Base-by-base conservation (phyloP, 2,888 invertebrate species). In the Allygus modestus region DNA sequence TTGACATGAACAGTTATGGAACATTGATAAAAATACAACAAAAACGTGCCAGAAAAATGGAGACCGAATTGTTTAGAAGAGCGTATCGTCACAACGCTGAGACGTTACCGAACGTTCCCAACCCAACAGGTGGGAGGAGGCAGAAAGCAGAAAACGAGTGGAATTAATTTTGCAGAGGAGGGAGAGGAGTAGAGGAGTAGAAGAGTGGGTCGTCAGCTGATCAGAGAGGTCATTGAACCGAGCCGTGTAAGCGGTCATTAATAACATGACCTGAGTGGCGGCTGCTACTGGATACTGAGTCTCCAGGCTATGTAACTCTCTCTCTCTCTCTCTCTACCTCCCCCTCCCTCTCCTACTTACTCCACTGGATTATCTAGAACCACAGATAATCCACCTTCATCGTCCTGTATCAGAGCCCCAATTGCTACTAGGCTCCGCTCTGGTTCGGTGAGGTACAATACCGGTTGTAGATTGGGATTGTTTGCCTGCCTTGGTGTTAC, bases 361-460 rank as follows among this genome's bases (percentile, higher is more conserved):
- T 26, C 65, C 65, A 11, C 65, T 28, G 65, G 28, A 65, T 65
- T 65, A 65, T 65, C 28, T 65, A 28, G 12, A 65, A 31, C 65
- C 65, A 65, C 65, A 65, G 28, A 65, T 65, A 65, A 65, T 65
- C 26, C 65, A 65, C 65, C 65, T 65, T 65, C 65, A 54, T 54
- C 46, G 2, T 23, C 65, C 28, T 15, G 31, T 65, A 65, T 28
- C 65, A 65, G 7, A 17, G 15, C 28, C 4, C 65, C 26, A 65
- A 65, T 65, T 65, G 65, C 65, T 65, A 31, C 65, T 65, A 2
- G 28, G 1, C 28, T 28, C 5, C 17, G 65, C 28, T 31, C 20
- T 31, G 28, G 28, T 65, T 65, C 31, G 15, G 28, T 31, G 28
- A 65, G 28, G 28, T 28, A 7, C 4, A 9, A 9, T 37, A 37